A percentile compares a stretch with the other conserved stretches of the same genome.
phyloP scores from a whole-genome alignment of 1,140 invertebrate genomes.

The Oryzaephilus surinamensis region DNA sequence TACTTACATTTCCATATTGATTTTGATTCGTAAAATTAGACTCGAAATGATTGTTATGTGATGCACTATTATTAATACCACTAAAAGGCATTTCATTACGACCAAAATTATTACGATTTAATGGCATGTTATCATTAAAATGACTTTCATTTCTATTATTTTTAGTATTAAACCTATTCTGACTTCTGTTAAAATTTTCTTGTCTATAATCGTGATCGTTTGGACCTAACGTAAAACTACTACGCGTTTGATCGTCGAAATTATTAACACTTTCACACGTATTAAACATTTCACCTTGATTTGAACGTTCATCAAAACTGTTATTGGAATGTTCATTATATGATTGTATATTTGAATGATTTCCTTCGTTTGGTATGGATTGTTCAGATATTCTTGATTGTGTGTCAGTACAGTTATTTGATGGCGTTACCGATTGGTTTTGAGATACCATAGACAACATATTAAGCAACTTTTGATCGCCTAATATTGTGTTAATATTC shows the following conservation, averaged over 20 bases:
- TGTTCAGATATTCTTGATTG: conserved; percentile 2
- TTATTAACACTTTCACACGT: conserved; percentile 21
- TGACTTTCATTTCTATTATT: neutral
- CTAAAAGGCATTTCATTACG: too few relatives aligned
- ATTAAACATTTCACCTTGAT: conserved; percentile 9
- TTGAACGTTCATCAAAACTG: conserved; percentile 14
- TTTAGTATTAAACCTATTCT: conserved; percentile 3
- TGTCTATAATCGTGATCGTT: conserved; percentile 19
- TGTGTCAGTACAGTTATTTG: conserved; percentile 3
- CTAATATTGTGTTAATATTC: conserved; percentile 47
- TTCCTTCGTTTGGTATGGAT: neutral
- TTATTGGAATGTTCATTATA: conserved; percentile 19
- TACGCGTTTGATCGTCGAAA: conserved; percentile 29
- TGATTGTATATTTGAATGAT: too few relatives aligned
- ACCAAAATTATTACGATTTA: too few relatives aligned
- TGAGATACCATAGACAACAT: conserved; percentile 43
- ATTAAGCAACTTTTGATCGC: conserved; percentile 47
- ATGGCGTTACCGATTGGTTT: conserved; percentile 16
- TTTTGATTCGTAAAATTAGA: too few relatives aligned
- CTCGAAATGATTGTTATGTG: too few relatives aligned
- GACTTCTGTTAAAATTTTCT: conserved; percentile 5
- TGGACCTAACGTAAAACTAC: conserved; percentile 24
- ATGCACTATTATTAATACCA: too few relatives aligned
- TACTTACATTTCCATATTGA: too few relatives aligned
- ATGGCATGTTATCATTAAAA: conserved; percentile 1